A percentile compares a stretch with the other conserved stretches of the same genome.
Conservation (phyloP, 2,113 vertebrate genomes). For the Zeus faber region DNA sequence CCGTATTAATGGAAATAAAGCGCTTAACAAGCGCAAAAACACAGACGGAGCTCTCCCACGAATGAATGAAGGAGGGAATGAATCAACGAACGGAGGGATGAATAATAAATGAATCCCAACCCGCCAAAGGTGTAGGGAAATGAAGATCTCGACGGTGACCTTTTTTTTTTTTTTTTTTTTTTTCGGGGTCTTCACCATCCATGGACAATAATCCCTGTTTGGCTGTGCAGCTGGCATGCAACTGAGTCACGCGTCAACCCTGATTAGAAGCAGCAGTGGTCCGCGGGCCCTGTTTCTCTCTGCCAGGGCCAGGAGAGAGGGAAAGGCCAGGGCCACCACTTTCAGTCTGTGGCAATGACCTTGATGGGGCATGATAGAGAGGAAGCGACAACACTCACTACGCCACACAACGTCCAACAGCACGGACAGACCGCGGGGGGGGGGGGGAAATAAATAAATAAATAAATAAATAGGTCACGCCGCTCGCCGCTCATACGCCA, state of each 20-base stretch:
- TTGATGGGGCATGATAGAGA: slow-evolving; percentile 73
- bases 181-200: slow-evolving; percentile 71
- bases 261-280: slow-evolving; percentile 76
- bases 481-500: slow-evolving; percentile 33
- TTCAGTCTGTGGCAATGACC: slow-evolving; percentile 72
- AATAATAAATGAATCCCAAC: slow-evolving; percentile 48
- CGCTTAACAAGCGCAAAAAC: no score
- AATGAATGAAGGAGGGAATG: no score
- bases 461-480: no score
- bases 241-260: slow-evolving; percentile 80
- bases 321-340: slow-evolving; percentile 69
- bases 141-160: slow-evolving; percentile 67
- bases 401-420: slow-evolving; percentile 71
- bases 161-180: no score
- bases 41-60: no score
- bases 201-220: slow-evolving; percentile 70
- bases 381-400: slow-evolving; percentile 66
- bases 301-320: slow-evolving; percentile 57
- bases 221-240: slow-evolving; percentile 70
- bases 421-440: slow-evolving; percentile 40
- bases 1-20: no score
- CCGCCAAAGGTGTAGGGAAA: slow-evolving; percentile 58
- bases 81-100: no score
- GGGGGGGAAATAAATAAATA: no score
- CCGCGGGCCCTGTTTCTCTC: slow-evolving; percentile 66